These are phyloP conservation scores for Merluccius polli DNA, from an alignment of 2,797 vertebrate species.

Conservation along the genomic window DNA sequence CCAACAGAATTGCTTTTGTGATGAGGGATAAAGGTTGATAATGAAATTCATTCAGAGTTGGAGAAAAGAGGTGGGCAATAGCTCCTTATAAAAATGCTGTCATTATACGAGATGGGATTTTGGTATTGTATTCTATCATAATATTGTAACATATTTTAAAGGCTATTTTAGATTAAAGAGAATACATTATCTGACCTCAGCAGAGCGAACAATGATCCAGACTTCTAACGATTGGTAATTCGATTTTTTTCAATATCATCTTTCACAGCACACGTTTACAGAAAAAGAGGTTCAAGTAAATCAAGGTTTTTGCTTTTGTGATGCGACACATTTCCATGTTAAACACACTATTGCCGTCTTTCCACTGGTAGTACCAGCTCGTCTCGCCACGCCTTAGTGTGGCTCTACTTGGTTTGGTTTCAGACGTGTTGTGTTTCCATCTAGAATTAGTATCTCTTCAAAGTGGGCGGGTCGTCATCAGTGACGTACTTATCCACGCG, in stretches of 20 bases:
- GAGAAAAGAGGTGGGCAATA: background rate
- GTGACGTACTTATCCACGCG: no score
- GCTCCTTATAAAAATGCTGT: background rate
- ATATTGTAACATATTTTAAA: background rate
- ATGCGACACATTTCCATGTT: background rate
- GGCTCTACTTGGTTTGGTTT: no score
- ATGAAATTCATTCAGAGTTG: background rate
- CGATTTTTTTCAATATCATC: background rate
- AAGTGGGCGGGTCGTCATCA: no score
- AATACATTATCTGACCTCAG: background rate
- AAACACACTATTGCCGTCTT: background rate
- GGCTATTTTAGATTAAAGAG: background rate
- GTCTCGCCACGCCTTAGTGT: no score
- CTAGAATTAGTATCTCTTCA: no score
- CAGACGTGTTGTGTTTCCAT: no score
- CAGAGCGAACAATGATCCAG: background rate
- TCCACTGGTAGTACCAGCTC: no score
- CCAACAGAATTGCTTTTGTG: no score
- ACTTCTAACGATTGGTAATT: background rate
- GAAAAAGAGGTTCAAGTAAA: background rate
- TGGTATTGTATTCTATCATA: constrained; percentile 1
- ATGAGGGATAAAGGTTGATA: background rate
- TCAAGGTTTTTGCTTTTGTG: background rate
- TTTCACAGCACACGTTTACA: background rate
- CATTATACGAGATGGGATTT: background rate